phyloP scores from a whole-genome alignment of 2,113 vertebrate species.

The Pseudorectes ferrugineus region DNA sequence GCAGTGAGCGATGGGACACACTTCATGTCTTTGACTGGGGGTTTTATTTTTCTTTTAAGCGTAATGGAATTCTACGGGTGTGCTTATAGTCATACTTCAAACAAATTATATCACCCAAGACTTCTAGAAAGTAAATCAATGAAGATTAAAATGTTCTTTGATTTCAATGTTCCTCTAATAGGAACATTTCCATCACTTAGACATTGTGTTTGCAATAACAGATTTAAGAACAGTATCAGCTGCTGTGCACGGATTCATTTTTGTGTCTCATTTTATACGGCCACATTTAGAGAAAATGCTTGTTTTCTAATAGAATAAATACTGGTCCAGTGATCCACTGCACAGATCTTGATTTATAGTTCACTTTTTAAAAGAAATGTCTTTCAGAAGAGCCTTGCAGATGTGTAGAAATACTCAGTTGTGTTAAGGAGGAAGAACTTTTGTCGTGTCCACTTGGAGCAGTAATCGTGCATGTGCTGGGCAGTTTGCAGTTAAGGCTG shows the following conservation, averaged over 20 bases:
- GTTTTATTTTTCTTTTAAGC: background rate
- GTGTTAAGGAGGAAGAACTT: background rate
- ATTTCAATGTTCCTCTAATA: background rate
- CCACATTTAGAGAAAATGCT: background rate
- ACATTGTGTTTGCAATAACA: background rate
- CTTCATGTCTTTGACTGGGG: background rate
- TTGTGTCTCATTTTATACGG: background rate
- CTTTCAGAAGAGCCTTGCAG: background rate
- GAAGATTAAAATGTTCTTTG: background rate
- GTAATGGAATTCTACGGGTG: background rate
- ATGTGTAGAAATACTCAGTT: accelerated
- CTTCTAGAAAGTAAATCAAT: background rate
- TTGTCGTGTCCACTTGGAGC: accelerated
- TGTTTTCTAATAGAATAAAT: background rate
- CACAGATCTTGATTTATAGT: background rate
- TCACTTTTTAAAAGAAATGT: background rate
- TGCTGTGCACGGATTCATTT: background rate
- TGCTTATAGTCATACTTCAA: background rate
- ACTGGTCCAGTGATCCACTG: background rate
- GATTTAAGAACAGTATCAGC: background rate
- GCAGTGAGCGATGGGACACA: background rate
- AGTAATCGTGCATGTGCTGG: background rate
- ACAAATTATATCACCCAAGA: background rate
- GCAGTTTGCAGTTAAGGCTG: background rate
- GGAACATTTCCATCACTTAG: background rate